A percentile compares a stretch with the other conserved stretches of the same genome.
phyloP scores from a whole-genome alignment of 2,113 vertebrate genomes.

The Spermophilus dauricus region DNA sequence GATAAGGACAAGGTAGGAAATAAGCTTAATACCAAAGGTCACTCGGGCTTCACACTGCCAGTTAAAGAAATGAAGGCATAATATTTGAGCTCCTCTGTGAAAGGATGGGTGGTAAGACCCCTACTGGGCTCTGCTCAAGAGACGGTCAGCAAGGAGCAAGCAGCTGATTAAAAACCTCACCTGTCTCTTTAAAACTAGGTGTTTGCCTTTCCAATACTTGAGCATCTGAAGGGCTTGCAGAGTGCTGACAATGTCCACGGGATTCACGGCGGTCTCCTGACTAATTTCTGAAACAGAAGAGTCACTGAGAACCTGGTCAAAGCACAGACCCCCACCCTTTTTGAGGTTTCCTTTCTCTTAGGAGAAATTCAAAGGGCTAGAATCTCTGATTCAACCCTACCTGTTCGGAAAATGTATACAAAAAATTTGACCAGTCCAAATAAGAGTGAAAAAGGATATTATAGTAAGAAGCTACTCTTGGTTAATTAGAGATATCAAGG shows the following conservation, averaged over 20 bases:
- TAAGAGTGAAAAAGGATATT: neutral
- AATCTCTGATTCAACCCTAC: neutral
- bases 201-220: slow-evolving; percentile 99
- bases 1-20: neutral
- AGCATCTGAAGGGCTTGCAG: slow-evolving; percentile 99
- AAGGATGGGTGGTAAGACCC: neutral
- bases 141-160: neutral
- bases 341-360: neutral
- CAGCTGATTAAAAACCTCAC: slow-evolving; percentile 84
- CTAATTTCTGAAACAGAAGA: slow-evolving; percentile 95
- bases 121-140: neutral
- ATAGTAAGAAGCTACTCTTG: neutral
- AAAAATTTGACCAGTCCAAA: slow-evolving; percentile 23
- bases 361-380: neutral
- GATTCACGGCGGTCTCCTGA: slow-evolving; percentile 98
- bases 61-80: neutral
- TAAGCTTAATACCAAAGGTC: neutral
- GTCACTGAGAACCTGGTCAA: neutral
- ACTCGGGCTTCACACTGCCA: neutral
- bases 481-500: neutral
- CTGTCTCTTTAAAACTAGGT: slow-evolving; percentile 98
- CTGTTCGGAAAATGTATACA: neutral
- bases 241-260: slow-evolving; percentile 99
- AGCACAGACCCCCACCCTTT: neutral
- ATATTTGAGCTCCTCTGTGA: neutral